Percentiles rank a stretch among this genome's conserved stretches.
Evolutionary conservation across 2,888 invertebrate species (phyloP).

Genomic region (Amphiduros pacificus): DNA sequence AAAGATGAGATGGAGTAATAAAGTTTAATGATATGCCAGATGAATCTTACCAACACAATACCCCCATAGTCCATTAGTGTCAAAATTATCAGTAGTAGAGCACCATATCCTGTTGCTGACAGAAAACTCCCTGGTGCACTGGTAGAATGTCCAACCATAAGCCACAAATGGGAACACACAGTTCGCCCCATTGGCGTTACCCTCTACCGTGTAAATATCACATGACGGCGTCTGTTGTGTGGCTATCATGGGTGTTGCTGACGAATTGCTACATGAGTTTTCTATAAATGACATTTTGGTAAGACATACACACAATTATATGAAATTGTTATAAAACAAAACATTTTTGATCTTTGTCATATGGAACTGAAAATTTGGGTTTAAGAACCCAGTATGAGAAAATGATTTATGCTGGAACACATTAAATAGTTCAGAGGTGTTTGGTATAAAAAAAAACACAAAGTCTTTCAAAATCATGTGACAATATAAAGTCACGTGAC

Average conservation of each 20-base stretch:
- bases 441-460: too few species aligned
- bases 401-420: too few species aligned
- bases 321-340: too few species aligned
- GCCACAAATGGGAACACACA: slow-evolving; percentile 14
- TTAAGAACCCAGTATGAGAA: too few species aligned
- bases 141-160: neutral
- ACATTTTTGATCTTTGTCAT: too few species aligned
- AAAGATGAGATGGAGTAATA: too few species aligned
- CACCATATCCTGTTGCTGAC: too few species aligned
- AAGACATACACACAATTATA: neutral
- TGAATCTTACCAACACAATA: slow-evolving; percentile 6
- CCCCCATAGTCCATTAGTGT: slow-evolving; percentile 8
- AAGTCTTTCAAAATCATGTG: too few species aligned
- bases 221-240: neutral
- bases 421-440: too few species aligned
- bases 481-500: too few species aligned
- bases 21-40: too few species aligned
- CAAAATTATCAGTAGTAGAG: slow-evolving; percentile 14
- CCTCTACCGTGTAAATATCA: slow-evolving; percentile 3
- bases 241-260: neutral
- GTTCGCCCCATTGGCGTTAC: slow-evolving; percentile 8
- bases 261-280: neutral
- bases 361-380: too few species aligned
- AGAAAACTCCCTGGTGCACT: slow-evolving; percentile 10
- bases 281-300: neutral